Percentiles rank a stretch among this genome's conserved stretches.
Conservation (phyloP, 2,113 vertebrate species). For the Chaenocephalus aceratus region DNA sequence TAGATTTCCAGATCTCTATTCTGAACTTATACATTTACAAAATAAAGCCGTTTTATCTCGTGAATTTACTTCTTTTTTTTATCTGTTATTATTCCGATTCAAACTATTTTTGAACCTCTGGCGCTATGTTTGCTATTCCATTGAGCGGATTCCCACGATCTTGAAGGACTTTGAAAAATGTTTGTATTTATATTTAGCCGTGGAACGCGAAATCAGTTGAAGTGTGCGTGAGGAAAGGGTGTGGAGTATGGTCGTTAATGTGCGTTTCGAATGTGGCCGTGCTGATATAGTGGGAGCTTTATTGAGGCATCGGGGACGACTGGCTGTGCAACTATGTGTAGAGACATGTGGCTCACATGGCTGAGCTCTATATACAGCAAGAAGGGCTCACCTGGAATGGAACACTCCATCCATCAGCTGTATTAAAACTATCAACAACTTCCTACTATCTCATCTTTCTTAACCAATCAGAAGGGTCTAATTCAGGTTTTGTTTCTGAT, state of each 20-base stretch:
- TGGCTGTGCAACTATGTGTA: constrained; percentile 22
- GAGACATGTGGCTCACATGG: constrained; percentile 5
- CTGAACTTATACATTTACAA: not conserved
- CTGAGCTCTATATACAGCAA: not conserved
- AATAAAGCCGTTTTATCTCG: not conserved
- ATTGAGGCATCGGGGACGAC: constrained; percentile 19
- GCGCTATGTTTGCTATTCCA: constrained; percentile 30
- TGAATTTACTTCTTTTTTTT: not conserved
- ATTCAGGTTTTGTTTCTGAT: not conserved
- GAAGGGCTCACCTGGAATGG: not conserved
- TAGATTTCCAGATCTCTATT: not conserved
- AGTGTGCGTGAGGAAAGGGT: constrained; percentile 48
- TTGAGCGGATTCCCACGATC: constrained; percentile 35
- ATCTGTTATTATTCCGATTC: not conserved
- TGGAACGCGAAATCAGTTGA: constrained; percentile 53
- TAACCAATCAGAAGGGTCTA: not conserved
- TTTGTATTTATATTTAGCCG: constrained; percentile 64
- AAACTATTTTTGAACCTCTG: constrained; percentile 2
- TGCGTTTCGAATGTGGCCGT: constrained; percentile 21
- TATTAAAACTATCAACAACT: not conserved
- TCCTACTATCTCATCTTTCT: not conserved
- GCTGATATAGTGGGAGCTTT: constrained; percentile 24
- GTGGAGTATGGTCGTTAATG: constrained; percentile 32
- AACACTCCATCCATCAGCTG: not conserved
- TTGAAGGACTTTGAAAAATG: constrained; percentile 51